Percentiles rank a stretch among this genome's conserved stretches.
Evolutionary conservation across 2,113 vertebrate species (phyloP).

Genomic region (Phyllopteryx taeniolatus): DNA sequence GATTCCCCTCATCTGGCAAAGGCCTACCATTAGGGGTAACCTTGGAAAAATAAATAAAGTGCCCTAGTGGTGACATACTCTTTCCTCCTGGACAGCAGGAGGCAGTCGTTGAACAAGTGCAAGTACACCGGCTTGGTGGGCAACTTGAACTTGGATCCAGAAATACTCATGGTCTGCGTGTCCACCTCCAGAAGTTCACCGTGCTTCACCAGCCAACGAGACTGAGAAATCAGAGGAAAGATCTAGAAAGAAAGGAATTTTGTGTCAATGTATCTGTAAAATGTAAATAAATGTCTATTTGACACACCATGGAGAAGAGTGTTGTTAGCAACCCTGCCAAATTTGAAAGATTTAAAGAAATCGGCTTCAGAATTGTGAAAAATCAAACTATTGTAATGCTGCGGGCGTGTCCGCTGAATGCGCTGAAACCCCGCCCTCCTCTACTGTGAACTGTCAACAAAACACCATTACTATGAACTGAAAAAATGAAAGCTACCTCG

Average conservation of each 20-base stretch:
- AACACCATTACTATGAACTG: too few species aligned
- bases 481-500: too few species aligned
- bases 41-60: background rate
- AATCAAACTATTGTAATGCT: too few species aligned
- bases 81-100: constrained; percentile 85
- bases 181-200: constrained; percentile 86
- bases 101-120: constrained; percentile 87
- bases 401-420: too few species aligned
- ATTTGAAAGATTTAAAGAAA: too few species aligned
- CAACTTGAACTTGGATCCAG: constrained; percentile 84
- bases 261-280: background rate
- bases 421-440: too few species aligned
- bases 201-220: constrained; percentile 89
- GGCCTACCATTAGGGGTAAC: background rate
- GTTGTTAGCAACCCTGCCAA: too few species aligned
- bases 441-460: too few species aligned
- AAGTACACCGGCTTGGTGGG: constrained; percentile 84
- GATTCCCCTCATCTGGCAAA: too few species aligned
- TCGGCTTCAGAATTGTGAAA: too few species aligned
- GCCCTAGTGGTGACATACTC: constrained; percentile 72
- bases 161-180: constrained; percentile 77
- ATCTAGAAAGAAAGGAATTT: constrained; percentile 67
- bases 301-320: background rate
- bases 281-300: background rate
- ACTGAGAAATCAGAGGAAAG: constrained; percentile 89